Evolutionary conservation across 2,797 vertebrate genomes (phyloP).

Genomic region (Acipenser transmontanus): DNA sequence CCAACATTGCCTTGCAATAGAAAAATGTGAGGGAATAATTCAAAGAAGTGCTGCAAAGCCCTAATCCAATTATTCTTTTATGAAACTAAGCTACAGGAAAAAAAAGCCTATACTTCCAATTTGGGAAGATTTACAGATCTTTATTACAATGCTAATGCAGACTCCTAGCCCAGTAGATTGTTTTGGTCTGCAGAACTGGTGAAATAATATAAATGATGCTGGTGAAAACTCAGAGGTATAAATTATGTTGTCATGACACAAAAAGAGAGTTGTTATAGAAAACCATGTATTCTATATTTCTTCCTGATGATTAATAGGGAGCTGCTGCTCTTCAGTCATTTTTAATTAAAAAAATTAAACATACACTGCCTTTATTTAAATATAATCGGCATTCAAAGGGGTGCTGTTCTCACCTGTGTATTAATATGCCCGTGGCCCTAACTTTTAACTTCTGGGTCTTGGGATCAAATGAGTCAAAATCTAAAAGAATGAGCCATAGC

Average conservation of each 20-base stretch:
- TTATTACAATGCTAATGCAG: not conserved
- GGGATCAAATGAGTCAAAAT: conserved; percentile 6
- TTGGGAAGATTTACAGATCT: not conserved
- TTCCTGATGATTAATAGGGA: conserved; percentile 22
- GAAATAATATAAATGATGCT: conserved; percentile 22
- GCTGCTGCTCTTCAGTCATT: conserved; percentile 19
- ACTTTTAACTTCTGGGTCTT: conserved; percentile 11
- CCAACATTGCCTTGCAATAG: conserved; percentile 52
- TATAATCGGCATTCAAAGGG: conserved; percentile 16
- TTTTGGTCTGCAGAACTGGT: conserved; percentile 16
- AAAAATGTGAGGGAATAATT: not conserved
- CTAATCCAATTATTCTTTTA: conserved; percentile 1
- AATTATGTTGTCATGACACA: conserved; percentile 9
- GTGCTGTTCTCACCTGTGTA: conserved; percentile 23
- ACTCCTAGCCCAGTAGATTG: too few relatives aligned
- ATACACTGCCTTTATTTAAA: conserved; percentile 13
- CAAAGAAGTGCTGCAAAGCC: not conserved
- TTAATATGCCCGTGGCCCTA: conserved; percentile 16
- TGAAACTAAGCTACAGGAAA: not conserved
- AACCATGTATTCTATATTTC: not conserved
- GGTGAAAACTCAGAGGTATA: conserved; percentile 12
- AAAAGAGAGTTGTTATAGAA: too few relatives aligned
- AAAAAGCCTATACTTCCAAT: not conserved
- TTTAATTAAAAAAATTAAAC: conserved; percentile 17
- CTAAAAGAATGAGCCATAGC: conserved; percentile 3